These are phyloP conservation scores for Spilosoma lubricipeda DNA, from an alignment of 2,888 invertebrate species.

Conservation along the genomic window DNA sequence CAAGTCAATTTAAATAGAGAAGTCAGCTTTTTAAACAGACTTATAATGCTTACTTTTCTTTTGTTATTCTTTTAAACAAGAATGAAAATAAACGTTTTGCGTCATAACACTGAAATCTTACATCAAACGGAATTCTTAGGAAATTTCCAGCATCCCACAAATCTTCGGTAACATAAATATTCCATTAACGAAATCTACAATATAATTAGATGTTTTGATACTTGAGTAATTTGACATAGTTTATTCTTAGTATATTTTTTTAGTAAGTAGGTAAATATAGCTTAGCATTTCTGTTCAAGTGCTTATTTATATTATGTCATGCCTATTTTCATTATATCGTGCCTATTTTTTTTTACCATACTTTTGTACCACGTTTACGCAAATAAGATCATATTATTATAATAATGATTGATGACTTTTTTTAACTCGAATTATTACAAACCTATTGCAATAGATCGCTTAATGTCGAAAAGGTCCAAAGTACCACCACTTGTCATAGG, in stretches of 20 bases:
- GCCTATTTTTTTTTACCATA: no score
- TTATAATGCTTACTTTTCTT: no score
- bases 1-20: no score
- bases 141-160: neutral
- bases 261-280: neutral
- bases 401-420: neutral
- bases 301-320: no score
- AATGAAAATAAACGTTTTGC: no score
- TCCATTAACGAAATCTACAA: neutral
- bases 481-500: neutral
- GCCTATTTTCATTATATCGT: no score
- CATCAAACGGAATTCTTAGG: neutral
- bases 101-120: no score
- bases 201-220: neutral
- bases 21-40: no score
- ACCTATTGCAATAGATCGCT: neutral
- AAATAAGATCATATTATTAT: no score
- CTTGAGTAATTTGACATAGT: neutral
- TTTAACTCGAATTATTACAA: neutral
- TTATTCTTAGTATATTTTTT: neutral
- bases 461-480: neutral
- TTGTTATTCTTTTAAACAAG: no score
- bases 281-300: neutral
- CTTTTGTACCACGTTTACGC: no score
- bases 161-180: neutral